Base-by-base conservation (phyloP, 2,797 vertebrate genomes). In the Knipowitschia caucasica region DNA sequence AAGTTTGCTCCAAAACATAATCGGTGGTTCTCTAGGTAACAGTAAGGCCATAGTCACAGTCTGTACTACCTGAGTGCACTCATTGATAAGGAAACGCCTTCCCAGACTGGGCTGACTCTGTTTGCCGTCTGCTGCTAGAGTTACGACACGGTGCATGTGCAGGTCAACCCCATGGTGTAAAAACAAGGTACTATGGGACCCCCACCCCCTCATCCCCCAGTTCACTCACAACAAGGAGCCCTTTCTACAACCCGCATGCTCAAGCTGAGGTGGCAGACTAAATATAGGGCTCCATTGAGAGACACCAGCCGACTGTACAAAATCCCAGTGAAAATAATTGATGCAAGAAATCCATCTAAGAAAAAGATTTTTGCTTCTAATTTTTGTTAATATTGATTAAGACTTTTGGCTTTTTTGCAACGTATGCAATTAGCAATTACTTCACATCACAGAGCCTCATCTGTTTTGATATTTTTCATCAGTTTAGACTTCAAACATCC, bases 271-370 rank as follows among this genome's bases (percentile, higher is more conserved):
- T 67, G 70, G 67, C 63, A 67, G 58, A 69, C 65, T 72, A 60
- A 72, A 81, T 62, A 69, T 62, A 69, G 57, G 52, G 20, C 64
- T 74, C 71, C 63, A 29, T 38, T 62, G 60, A 78, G 59, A 75
- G 34, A 71, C 69, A 30, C 62, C 44, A 63, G 69, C 56, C 53
- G 56, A 73, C 50, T 59, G 60, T 17, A 69, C 47, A 80, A 77
- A 81, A 76, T 86, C 80, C 77, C 75, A 17, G 52, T 67, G 75
- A 84, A 82, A 86, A 80, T 69, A 86, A 83, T 84, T 85, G 83
- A 54, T 73, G 59, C 61, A 72, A 72, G 55, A 56, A 80, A 47
- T 71, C 66, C 67, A 62, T 69, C 51, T 57, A 38, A 36, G 40
- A 62, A 56, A 54, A 31, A 24, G 17, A n/a, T 11, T 7, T 17